Percentiles rank a stretch among this genome's conserved stretches.
These are phyloP conservation scores for Anastrepha obliqua DNA, from an alignment of 1,140 invertebrate genomes.

Conservation along the genomic window DNA sequence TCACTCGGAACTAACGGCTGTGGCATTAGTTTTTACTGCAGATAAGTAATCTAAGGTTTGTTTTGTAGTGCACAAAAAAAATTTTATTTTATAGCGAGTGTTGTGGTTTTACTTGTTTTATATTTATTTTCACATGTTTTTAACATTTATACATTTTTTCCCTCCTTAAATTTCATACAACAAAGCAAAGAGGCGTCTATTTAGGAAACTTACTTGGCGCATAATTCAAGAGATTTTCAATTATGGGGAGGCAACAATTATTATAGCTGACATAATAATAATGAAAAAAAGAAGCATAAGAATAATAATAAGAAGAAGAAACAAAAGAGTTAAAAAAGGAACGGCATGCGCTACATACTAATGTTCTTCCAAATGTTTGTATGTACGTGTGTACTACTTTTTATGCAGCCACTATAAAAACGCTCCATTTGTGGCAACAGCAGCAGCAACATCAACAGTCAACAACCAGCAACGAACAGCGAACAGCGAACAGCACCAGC, in stretches of 20 bases:
- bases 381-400: not conserved
- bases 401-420: conserved; percentile 25
- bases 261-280: conserved; percentile 22
- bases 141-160: not conserved
- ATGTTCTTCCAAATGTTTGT: not conserved
- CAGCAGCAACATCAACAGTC: not conserved
- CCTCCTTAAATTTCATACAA: not conserved
- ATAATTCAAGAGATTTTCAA: not conserved
- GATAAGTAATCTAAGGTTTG: conserved; percentile 14
- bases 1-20: not conserved
- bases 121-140: conserved; percentile 26
- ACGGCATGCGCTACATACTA: conserved; percentile 2
- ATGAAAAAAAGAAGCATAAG: not conserved
- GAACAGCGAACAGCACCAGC: not conserved
- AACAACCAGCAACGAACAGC: not conserved
- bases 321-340: conserved; percentile 23
- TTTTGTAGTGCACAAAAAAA: not conserved
- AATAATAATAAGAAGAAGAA: not conserved
- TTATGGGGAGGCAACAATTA: conserved; percentile 38
- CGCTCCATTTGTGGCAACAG: not conserved
- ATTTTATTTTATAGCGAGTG: conserved; percentile 20
- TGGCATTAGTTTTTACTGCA: conserved; percentile 30
- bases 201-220: not conserved
- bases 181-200: not conserved
- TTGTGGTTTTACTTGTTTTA: not conserved